Evolutionary conservation across 2,888 invertebrate species (phyloP).

Genomic region (Sinohyriopsis cumingii): DNA sequence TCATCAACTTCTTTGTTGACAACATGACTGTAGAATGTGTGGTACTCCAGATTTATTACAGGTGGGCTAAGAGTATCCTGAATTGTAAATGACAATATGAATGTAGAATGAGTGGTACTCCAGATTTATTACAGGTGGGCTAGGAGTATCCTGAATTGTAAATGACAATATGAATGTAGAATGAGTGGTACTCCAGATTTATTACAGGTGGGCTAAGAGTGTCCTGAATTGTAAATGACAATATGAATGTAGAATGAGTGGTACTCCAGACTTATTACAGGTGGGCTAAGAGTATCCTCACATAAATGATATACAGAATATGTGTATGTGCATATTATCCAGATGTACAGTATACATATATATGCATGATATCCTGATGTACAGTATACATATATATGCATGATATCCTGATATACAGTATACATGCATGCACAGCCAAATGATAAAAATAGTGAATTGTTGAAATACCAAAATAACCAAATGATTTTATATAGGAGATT

Average conservation of each 20-base stretch:
- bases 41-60: constrained; percentile 77
- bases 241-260: constrained; percentile 76
- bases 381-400: not conserved
- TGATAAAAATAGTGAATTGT: too few relatives aligned
- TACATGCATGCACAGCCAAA: too few relatives aligned
- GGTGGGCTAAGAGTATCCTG: constrained; percentile 73
- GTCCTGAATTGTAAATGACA: constrained; percentile 66
- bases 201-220: constrained; percentile 75
- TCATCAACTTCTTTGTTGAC: constrained; percentile 75
- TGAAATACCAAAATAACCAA: too few relatives aligned
- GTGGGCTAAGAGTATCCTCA: constrained; percentile 7
- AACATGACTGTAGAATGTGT: constrained; percentile 76
- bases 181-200: constrained; percentile 75
- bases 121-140: constrained; percentile 76
- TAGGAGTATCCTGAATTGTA: too few relatives aligned
- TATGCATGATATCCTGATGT: not conserved
- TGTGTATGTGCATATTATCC: not conserved
- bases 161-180: constrained; percentile 75
- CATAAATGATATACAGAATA: too few relatives aligned
- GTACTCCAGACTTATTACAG: constrained; percentile 77
- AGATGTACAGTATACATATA: not conserved
- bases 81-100: constrained; percentile 70
- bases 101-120: constrained; percentile 75
- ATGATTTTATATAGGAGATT: too few relatives aligned
- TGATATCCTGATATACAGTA: not conserved